These are phyloP conservation scores for Lasioglossum albipes DNA, from an alignment of 1,140 invertebrate genomes.

Conservation along the genomic window DNA sequence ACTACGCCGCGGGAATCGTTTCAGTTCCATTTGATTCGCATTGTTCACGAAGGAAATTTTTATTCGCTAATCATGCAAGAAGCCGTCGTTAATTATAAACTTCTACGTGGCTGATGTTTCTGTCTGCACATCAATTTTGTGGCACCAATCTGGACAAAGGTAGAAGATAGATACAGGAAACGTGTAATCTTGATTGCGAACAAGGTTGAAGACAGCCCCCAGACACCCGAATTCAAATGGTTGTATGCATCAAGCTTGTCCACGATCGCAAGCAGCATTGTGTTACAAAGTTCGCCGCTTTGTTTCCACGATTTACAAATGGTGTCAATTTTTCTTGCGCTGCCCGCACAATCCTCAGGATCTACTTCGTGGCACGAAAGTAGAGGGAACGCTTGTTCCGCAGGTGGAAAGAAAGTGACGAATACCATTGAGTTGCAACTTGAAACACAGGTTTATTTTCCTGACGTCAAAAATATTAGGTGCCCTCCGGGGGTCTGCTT, in stretches of 20 bases:
- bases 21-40: too few relatives aligned
- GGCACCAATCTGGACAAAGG: too few relatives aligned
- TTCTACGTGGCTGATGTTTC: too few relatives aligned
- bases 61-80: too few relatives aligned
- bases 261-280: background rate
- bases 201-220: constrained; percentile 32
- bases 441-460: background rate
- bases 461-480: too few relatives aligned
- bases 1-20: too few relatives aligned
- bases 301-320: constrained; percentile 4
- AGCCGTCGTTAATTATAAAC: too few relatives aligned
- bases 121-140: too few relatives aligned
- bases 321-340: background rate
- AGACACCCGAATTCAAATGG: background rate
- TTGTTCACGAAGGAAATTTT: too few relatives aligned
- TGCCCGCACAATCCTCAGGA: background rate
- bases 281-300: background rate
- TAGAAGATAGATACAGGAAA: background rate
- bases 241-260: background rate
- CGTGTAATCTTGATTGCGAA: background rate
- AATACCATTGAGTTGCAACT: background rate
- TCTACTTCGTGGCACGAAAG: background rate
- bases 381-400: background rate
- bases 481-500: too few relatives aligned
- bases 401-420: background rate